These are phyloP conservation scores for Agrochola lota DNA, from an alignment of 2,888 invertebrate genomes.

Conservation along the genomic window DNA sequence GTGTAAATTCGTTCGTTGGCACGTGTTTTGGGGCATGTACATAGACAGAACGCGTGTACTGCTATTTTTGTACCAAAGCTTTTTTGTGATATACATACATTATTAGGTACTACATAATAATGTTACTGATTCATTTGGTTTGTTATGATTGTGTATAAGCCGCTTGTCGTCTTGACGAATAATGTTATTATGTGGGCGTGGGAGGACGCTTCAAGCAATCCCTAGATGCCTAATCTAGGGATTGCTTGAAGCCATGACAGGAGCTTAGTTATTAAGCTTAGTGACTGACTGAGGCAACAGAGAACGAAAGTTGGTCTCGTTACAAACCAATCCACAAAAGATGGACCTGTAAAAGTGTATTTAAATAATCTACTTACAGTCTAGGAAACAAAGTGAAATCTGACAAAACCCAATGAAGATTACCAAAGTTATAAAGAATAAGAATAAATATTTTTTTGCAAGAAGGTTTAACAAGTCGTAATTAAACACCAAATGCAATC, in stretches of 20 bases:
- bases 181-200: slow-evolving; percentile 12
- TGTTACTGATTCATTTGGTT: slow-evolving; percentile 27
- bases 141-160: slow-evolving; percentile 33
- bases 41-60: slow-evolving; percentile 71
- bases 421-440: background rate
- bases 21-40: slow-evolving; percentile 73
- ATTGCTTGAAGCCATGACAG: no score
- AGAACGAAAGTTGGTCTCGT: background rate
- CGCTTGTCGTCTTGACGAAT: slow-evolving; percentile 24
- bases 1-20: slow-evolving; percentile 75
- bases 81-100: slow-evolving; percentile 77
- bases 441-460: slow-evolving; percentile 14
- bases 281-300: background rate
- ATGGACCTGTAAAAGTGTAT: background rate
- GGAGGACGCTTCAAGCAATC: slow-evolving; percentile 9
- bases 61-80: slow-evolving; percentile 79
- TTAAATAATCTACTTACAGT: background rate
- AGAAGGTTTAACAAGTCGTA: background rate
- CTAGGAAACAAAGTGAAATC: slow-evolving; percentile 2
- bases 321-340: background rate
- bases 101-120: slow-evolving; percentile 56
- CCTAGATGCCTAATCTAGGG: slow-evolving; percentile 38
- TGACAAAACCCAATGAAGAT: slow-evolving; percentile 1
- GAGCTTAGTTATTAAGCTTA: slow-evolving; percentile 10
- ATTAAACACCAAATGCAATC: slow-evolving; percentile 32